A percentile compares a stretch with the other conserved stretches of the same genome.
Conservation (phyloP, 2,113 vertebrate species). For the Formicarius rufipectus region DNA sequence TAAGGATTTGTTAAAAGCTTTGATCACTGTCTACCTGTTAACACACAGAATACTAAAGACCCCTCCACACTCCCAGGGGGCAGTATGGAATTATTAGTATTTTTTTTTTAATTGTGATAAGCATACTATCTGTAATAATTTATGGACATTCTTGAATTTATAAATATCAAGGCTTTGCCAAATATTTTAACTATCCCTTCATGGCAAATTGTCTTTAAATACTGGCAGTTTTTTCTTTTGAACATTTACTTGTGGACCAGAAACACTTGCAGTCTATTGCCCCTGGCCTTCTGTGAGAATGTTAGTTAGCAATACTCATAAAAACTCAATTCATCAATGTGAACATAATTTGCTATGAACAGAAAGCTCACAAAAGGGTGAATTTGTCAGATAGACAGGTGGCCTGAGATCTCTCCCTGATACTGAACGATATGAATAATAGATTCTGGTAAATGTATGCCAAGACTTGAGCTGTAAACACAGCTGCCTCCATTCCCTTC, state of each 20-base stretch:
- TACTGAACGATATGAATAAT: conserved; percentile 99
- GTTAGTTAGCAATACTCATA: conserved; percentile 97
- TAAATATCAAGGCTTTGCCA: conserved; percentile 75
- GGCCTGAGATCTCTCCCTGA: conserved; percentile 99
- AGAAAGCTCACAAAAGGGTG: conserved; percentile 99
- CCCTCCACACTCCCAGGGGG: conserved; percentile 20
- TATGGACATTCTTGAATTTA: conserved; percentile 76
- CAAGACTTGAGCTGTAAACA: conserved; percentile 99
- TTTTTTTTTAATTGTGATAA: conserved; percentile 75
- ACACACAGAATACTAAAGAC: conserved; percentile 38
- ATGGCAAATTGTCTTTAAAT: conserved; percentile 81
- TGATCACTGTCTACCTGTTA: conserved; percentile 66
- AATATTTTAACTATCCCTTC: conserved; percentile 78
- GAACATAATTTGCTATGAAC: conserved; percentile 99
- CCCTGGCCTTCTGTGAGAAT: conserved; percentile 90
- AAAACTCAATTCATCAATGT: conserved; percentile 99
- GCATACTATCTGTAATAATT: conserved; percentile 74
- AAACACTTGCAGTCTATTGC: conserved; percentile 88
- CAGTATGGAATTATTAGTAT: conserved; percentile 46
- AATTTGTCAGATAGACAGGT: conserved; percentile 99
- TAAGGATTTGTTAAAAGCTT: conserved; percentile 4
- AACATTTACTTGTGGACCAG: conserved; percentile 89
- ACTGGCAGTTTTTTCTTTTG: conserved; percentile 78
- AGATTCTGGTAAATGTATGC: conserved; percentile 99
- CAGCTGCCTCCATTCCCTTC: conserved; percentile 99